Base-by-base conservation (phyloP, 2,113 vertebrate genomes). In the Gracilinanus agilis region DNA sequence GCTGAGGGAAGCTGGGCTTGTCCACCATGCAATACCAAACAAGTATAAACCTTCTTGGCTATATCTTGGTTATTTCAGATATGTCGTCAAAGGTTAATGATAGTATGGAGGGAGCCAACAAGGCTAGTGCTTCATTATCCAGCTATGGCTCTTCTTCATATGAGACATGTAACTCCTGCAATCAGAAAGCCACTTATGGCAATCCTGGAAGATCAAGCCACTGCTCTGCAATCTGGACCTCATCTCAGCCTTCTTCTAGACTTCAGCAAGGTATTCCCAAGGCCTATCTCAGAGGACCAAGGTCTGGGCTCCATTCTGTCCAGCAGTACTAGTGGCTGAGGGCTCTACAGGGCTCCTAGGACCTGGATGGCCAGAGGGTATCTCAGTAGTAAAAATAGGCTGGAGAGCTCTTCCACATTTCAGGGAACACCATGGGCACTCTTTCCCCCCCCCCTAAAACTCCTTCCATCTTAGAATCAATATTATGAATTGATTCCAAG, bases 181-280 rank as follows among this genome's bases (percentile, higher is more conserved):
- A 83, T 99, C 99, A 0, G 99, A 98, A 34, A 99, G 98, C 98
- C 99, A 99, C 97, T 99, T 99, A 8, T 99, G 98, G 98, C 99
- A 99, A 54, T 99, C 99, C 88, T 98, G 99, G 96, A 99, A 99
- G 9, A 99, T 99, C 99, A 99, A 99, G 91, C 99, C 99, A 1
- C 97, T 95, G 92, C 98, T 98, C 96, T 99, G 99, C 96, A 98
- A 94, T 19, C 98, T 98, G 56, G 98, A 92, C 91, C 98, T 98
- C 89, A 98, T 92, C 44, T 99, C 98, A 0, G 98, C 94, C 94
- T 98, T 98, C 58, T 98, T 98, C 19, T 98, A 91, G 29, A 90
- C 54, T 61, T 97, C 98, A 61, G 58, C 12, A 19, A 2, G 9
- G 13, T 0, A 16, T 75, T n/a, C 5, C 34, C 34, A 29, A 0